Evolutionary conservation across 2,797 vertebrate genomes (phyloP).

Genomic region (Takifugu ocellatus): DNA sequence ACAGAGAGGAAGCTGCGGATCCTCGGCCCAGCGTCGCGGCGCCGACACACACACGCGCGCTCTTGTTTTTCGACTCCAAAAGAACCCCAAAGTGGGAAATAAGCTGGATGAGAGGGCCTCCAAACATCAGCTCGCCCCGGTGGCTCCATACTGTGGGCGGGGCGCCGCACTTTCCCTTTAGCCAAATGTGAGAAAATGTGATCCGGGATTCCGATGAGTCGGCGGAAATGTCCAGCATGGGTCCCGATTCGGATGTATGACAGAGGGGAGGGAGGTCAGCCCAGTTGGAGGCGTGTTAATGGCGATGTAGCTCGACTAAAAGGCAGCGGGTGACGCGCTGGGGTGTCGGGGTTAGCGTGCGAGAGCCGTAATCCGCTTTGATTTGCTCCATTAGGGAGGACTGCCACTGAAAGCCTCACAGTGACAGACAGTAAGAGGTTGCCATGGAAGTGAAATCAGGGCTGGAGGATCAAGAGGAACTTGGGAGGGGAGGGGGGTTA

Average conservation of each 20-base stretch:
- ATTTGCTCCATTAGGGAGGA: constrained; percentile 34
- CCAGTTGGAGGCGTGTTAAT: too few species aligned
- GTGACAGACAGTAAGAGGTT: constrained; percentile 12
- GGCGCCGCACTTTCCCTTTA: too few species aligned
- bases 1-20: constrained; percentile 23
- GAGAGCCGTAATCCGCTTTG: constrained; percentile 20
- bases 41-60: background rate
- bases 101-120: too few species aligned
- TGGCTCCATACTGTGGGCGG: too few species aligned
- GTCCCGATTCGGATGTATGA: too few species aligned
- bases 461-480: constrained; percentile 17
- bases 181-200: too few species aligned
- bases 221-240: too few species aligned
- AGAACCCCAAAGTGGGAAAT: too few species aligned
- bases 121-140: too few species aligned
- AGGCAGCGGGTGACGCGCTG: constrained; percentile 10
- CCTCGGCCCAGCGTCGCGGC: constrained; percentile 16
- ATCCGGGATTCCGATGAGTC: too few species aligned
- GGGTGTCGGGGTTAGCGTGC: background rate
- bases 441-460: constrained; percentile 6
- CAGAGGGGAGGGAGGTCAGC: too few species aligned
- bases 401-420: constrained; percentile 9
- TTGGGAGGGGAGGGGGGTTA: background rate
- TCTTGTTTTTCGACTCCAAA: too few species aligned
- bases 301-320: background rate